Evolutionary conservation across 1,140 invertebrate genomes (phyloP).

Genomic region (Brachionus angularis): DNA sequence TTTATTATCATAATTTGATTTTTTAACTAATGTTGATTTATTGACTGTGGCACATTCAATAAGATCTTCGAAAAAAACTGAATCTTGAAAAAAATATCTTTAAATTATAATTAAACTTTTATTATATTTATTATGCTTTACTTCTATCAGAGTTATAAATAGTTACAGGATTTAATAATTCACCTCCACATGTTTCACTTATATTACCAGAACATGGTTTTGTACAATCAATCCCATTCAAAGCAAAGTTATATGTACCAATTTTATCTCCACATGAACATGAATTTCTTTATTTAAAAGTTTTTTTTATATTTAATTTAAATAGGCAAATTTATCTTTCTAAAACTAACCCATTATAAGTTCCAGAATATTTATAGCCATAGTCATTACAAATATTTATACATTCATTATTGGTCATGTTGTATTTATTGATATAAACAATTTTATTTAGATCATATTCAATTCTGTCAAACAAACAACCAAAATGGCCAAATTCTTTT

Average conservation of each 20-base stretch:
- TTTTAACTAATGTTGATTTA: no score
- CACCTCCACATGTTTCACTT: not conserved
- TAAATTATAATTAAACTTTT: no score
- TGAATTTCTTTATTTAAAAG: no score
- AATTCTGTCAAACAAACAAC: conserved; percentile 11
- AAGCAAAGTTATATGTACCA: not conserved
- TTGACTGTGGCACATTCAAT: no score
- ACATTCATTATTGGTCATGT: not conserved
- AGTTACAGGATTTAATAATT: not conserved
- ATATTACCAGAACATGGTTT: not conserved
- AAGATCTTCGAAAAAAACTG: no score
- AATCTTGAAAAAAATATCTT: no score
- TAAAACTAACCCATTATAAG: no score
- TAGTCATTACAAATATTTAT: not conserved
- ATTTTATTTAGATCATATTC: not conserved
- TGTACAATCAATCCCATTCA: not conserved
- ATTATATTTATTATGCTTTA: not conserved
- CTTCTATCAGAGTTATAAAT: not conserved
- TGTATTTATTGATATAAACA: not conserved
- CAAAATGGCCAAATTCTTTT: not conserved
- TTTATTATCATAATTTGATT: no score
- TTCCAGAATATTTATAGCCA: not conserved
- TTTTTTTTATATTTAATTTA: no score
- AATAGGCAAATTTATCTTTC: no score
- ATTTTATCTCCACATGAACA: conserved; percentile 2